Conservation (phyloP, 2,113 vertebrate species). For the Argyrosomus japonicus region DNA sequence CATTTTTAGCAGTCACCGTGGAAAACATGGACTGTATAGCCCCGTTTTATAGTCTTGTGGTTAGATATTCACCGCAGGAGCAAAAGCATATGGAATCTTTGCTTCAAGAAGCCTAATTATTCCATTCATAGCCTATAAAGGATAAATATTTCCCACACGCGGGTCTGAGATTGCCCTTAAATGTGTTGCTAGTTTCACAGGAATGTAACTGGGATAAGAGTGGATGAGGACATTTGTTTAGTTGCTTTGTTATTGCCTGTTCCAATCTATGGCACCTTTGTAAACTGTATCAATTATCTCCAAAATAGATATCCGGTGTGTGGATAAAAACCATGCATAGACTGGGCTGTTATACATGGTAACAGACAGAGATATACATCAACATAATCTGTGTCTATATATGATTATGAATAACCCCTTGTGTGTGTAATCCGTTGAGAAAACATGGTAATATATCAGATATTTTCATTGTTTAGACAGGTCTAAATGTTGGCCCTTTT, state of each 20-base stretch:
- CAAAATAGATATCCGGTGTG: background rate
- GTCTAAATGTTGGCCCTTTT: background rate
- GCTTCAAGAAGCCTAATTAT: slow-evolving; percentile 1
- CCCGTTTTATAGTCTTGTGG: background rate
- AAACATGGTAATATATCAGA: slow-evolving; percentile 27
- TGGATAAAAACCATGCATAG: background rate
- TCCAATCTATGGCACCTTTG: background rate
- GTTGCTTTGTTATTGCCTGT: background rate
- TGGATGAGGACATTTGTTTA: background rate
- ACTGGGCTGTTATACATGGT: background rate
- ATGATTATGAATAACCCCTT: background rate
- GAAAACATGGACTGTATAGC: background rate
- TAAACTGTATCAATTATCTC: background rate
- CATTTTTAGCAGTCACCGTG: slow-evolving; percentile 4
- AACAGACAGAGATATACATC: background rate
- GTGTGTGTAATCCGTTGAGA: background rate
- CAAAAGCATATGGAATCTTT: slow-evolving; percentile 7
- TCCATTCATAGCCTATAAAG: slow-evolving; percentile 12
- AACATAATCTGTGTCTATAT: background rate
- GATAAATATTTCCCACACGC: slow-evolving; percentile 9
- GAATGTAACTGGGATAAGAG: background rate
- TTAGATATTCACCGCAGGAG: slow-evolving; percentile 33
- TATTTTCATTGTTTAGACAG: slow-evolving; percentile 20
- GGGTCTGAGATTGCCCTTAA: slow-evolving; percentile 5
- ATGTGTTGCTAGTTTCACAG: background rate